A percentile compares a stretch with the other conserved stretches of the same genome.
phyloP scores from a whole-genome alignment of 2,888 invertebrate genomes.

The Incurvaria masculella region DNA sequence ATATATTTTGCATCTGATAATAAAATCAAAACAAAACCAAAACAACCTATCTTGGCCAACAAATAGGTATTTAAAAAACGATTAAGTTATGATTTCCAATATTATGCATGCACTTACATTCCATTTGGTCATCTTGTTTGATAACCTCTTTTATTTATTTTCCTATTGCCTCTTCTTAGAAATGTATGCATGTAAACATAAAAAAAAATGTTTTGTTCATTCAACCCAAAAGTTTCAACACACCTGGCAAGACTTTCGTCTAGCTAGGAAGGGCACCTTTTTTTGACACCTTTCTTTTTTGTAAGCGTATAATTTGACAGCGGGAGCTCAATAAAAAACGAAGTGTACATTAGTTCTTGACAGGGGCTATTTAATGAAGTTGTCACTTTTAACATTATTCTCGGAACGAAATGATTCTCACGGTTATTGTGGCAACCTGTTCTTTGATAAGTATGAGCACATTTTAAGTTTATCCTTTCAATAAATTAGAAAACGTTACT shows the following conservation, averaged over 20 bases:
- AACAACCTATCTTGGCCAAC: constrained; percentile 15
- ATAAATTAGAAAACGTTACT: too few species aligned
- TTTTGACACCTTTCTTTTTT: constrained; percentile 51
- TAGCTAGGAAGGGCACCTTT: constrained; percentile 26
- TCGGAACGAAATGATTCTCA: neutral
- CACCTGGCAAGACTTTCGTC: constrained; percentile 21
- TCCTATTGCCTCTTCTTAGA: too few species aligned
- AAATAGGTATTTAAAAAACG: constrained; percentile 14
- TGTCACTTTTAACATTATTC: constrained; percentile 21
- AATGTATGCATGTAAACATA: neutral
- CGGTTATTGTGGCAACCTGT: neutral
- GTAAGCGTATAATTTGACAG: constrained; percentile 51
- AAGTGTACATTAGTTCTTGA: constrained; percentile 51
- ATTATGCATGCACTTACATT: too few species aligned
- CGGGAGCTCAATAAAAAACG: constrained; percentile 48
- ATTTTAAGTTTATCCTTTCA: too few species aligned
- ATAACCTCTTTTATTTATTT: too few species aligned
- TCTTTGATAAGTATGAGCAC: neutral
- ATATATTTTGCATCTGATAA: too few species aligned
- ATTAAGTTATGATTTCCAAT: too few species aligned
- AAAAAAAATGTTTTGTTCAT: too few species aligned
- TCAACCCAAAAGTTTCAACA: constrained; percentile 35
- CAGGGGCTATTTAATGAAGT: constrained; percentile 56
- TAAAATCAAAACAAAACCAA: constrained; percentile 13
- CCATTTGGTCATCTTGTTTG: too few species aligned